Evolutionary conservation across 2,888 invertebrate genomes (phyloP).

Genomic region (Phaedon cochleariae): DNA sequence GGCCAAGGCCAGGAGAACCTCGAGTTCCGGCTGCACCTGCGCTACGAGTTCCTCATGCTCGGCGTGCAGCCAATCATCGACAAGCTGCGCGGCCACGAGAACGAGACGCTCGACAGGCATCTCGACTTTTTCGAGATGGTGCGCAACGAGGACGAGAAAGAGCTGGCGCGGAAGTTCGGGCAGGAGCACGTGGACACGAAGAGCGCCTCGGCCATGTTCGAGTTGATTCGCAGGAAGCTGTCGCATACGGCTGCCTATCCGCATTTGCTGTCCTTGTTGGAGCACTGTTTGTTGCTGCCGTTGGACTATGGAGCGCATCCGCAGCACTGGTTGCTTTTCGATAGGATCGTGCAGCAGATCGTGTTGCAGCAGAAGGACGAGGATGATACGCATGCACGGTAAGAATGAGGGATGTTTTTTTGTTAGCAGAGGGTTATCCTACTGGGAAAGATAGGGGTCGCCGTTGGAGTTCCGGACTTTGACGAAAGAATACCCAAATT

Average conservation of each 20-base stretch:
- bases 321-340: conserved; percentile 94
- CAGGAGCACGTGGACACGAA: conserved; percentile 93
- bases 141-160: conserved; percentile 94
- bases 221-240: conserved; percentile 84
- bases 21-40: conserved; percentile 91
- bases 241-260: conserved; percentile 94
- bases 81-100: conserved; percentile 90
- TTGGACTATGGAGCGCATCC: conserved; percentile 86
- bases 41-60: conserved; percentile 96
- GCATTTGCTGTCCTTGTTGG: conserved; percentile 87
- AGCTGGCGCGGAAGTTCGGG: conserved; percentile 89
- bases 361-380: conserved; percentile 76
- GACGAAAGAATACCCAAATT: too few relatives aligned
- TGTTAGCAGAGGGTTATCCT: too few relatives aligned
- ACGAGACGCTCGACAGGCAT: conserved; percentile 94
- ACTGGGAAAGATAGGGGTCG: too few relatives aligned
- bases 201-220: conserved; percentile 93
- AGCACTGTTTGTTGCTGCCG: conserved; percentile 87
- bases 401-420: neutral
- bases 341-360: conserved; percentile 92
- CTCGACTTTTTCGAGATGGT: conserved; percentile 99
- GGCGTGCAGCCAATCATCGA: conserved; percentile 97
- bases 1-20: conserved; percentile 95
- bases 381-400: neutral
- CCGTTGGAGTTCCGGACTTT: too few relatives aligned